phyloP scores from a whole-genome alignment of 1,140 invertebrate species.

The Lepidostoma basale region DNA sequence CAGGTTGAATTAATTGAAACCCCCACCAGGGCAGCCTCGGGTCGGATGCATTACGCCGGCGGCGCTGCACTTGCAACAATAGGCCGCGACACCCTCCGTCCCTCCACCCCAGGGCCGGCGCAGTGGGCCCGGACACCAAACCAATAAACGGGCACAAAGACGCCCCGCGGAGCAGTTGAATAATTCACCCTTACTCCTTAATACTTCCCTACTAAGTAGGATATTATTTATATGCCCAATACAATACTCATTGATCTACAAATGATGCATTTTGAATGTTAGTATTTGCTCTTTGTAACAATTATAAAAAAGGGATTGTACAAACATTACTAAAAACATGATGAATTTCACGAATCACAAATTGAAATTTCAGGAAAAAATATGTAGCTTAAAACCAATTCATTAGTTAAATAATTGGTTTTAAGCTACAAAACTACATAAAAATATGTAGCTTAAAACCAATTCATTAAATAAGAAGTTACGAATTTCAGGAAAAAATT shows the following conservation, averaged over 20 bases:
- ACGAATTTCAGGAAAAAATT: no score
- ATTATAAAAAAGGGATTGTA: no score
- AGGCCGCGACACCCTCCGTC: no score
- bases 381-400: no score
- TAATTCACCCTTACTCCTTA: slow-evolving; percentile 26
- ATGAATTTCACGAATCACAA: no score
- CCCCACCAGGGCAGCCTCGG: not conserved
- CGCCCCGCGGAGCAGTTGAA: slow-evolving; percentile 40
- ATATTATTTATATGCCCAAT: slow-evolving; percentile 38
- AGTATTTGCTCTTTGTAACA: not conserved
- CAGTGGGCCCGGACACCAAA: slow-evolving; percentile 31
- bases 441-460: no score
- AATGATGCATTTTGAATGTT: not conserved
- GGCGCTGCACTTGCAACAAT: slow-evolving; percentile 19
- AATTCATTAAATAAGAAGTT: no score
- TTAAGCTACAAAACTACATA: no score
- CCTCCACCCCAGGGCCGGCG: slow-evolving; percentile 4
- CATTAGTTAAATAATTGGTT: no score
- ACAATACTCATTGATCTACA: slow-evolving; percentile 12
- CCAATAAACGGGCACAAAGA: slow-evolving; percentile 42
- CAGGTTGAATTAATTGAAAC: no score
- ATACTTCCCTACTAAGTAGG: slow-evolving; percentile 11
- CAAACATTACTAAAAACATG: no score
- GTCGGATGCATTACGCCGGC: not conserved
- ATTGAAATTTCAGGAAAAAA: no score